Percentiles rank a stretch among this genome's conserved stretches.
Evolutionary conservation across 2,113 vertebrate species (phyloP).

Genomic region (Oceanites oceanicus): DNA sequence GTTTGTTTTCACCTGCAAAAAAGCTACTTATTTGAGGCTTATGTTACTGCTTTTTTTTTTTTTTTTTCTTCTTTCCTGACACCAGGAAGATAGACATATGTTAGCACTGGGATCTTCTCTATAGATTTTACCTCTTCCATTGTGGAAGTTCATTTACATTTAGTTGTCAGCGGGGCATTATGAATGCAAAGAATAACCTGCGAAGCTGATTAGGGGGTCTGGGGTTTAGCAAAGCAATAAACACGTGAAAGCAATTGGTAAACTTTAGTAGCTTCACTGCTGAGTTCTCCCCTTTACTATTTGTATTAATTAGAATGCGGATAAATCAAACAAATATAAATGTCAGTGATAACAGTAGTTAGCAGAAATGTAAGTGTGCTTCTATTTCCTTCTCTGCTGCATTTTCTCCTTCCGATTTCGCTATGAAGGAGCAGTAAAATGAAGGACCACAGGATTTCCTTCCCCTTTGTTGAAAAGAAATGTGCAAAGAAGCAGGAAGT

Average conservation of each 20-base stretch:
- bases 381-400: background rate
- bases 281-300: background rate
- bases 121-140: background rate
- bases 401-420: background rate
- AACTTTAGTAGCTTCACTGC: background rate
- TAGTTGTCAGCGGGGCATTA: background rate
- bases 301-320: background rate
- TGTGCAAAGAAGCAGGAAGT: background rate
- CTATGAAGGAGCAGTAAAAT: background rate
- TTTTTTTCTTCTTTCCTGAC: no score
- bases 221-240: slow-evolving; percentile 1
- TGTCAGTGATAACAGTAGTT: background rate
- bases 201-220: background rate
- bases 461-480: background rate
- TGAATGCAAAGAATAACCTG: background rate
- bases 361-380: background rate
- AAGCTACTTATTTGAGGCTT: background rate
- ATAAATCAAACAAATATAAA: slow-evolving; percentile 18
- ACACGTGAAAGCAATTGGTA: slow-evolving; percentile 8
- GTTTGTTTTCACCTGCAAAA: background rate
- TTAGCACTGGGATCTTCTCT: background rate
- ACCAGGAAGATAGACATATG: background rate
- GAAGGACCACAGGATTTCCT: background rate
- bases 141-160: background rate
- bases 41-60: background rate